phyloP scores from a whole-genome alignment of 2,113 vertebrate genomes.

The Athene noctua region DNA sequence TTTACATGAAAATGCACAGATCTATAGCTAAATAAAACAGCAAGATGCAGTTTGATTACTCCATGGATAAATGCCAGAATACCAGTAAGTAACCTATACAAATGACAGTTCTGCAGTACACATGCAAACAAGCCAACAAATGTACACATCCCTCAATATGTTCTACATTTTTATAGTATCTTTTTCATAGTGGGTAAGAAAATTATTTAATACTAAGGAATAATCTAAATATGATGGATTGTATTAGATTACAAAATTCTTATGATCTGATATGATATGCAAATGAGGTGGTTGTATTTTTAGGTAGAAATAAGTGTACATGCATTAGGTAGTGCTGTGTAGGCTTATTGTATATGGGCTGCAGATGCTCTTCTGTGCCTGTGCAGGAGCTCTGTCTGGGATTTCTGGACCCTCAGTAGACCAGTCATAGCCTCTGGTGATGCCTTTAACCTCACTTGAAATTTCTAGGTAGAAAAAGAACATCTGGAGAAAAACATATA shows the following conservation, averaged over 20 bases:
- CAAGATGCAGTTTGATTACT: not conserved
- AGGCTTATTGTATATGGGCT: not conserved
- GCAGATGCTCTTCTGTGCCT: not conserved
- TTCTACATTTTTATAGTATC: not conserved
- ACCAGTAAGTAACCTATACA: not conserved
- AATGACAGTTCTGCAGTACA: not conserved
- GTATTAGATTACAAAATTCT: not conserved
- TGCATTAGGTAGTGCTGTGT: not conserved
- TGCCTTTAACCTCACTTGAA: not conserved
- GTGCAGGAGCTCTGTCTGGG: not conserved
- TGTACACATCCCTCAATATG: not conserved
- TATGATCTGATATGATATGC: not conserved
- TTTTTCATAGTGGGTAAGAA: not conserved
- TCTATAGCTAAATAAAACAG: not conserved
- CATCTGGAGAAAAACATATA: not conserved
- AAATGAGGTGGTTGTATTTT: not conserved
- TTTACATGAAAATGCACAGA: not conserved
- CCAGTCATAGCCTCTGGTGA: not conserved
- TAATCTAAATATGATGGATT: not conserved
- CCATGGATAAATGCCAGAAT: not conserved
- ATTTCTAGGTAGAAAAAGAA: not conserved
- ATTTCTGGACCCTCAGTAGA: not conserved
- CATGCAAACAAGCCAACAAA: not conserved
- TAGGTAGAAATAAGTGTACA: not conserved
- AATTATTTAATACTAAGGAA: not conserved